A percentile compares a stretch with the other conserved stretches of the same genome.
phyloP scores from a whole-genome alignment of 2,888 invertebrate genomes.

The Orchesella flavescens region DNA sequence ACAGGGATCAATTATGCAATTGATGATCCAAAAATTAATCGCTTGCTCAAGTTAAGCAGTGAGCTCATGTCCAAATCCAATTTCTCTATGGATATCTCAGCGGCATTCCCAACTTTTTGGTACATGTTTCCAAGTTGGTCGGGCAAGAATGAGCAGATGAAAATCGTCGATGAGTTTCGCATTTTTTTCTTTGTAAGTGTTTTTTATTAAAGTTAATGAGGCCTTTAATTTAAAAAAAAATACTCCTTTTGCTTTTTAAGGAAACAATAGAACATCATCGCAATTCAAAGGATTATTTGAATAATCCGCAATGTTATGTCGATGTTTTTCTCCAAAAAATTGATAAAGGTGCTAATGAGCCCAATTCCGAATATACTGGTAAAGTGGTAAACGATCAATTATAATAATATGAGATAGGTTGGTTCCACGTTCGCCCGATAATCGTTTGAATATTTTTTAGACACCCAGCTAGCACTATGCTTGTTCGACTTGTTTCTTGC shows the following conservation, averaged over 20 bases:
- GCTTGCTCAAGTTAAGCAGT: conserved; percentile 18
- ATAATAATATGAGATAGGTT: not conserved
- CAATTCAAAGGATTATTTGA: not conserved
- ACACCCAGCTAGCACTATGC: not conserved
- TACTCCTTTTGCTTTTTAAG: not conserved
- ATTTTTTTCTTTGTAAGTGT: not conserved
- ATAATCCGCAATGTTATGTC: conserved; percentile 27
- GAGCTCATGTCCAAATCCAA: not conserved
- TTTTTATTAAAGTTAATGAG: too few relatives aligned
- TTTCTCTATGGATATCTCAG: conserved; percentile 15
- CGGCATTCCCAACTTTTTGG: conserved; percentile 22
- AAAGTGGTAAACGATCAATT: not conserved
- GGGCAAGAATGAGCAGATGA: not conserved
- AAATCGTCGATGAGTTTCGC: not conserved
- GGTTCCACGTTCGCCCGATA: not conserved
- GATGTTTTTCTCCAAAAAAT: conserved; percentile 48
- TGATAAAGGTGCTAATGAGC: conserved; percentile 7
- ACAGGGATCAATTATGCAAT: conserved; percentile 40
- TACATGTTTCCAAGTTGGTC: conserved; percentile 20
- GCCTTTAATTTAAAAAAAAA: not conserved
- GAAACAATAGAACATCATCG: conserved; percentile 19
- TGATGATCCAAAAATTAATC: conserved; percentile 28
- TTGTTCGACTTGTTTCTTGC: conserved; percentile 9
- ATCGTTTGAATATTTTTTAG: not conserved
- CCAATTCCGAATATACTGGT: conserved; percentile 11